phyloP scores from a whole-genome alignment of 2,888 invertebrate species.

The Glaucopsyche alexis region DNA sequence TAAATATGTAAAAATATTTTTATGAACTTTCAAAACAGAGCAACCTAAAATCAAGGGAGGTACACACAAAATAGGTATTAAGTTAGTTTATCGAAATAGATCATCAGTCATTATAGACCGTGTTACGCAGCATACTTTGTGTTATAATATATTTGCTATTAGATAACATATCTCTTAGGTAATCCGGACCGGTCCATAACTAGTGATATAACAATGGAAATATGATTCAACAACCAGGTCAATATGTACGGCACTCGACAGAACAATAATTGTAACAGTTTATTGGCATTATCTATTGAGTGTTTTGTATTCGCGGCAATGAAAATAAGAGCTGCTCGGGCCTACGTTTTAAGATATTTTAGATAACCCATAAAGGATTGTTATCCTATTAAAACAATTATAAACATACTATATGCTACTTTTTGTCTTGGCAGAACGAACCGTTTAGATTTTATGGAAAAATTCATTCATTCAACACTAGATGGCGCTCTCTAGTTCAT shows the following conservation, averaged over 20 bases:
- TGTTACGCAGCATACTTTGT: neutral
- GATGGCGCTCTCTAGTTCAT: neutral
- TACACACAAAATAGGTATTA: neutral
- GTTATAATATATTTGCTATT: neutral
- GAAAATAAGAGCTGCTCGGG: neutral
- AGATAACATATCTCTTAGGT: conserved; percentile 22
- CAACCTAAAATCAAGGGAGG: neutral
- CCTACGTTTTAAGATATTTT: too few species aligned
- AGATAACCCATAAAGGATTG: too few species aligned
- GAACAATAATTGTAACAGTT: conserved; percentile 28
- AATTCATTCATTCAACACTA: neutral
- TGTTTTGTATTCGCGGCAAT: conserved; percentile 9
- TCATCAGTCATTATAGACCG: neutral
- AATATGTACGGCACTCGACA: conserved; percentile 32
- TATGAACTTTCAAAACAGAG: neutral
- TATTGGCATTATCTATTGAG: conserved; percentile 12
- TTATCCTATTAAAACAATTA: too few species aligned
- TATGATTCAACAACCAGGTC: conserved; percentile 21
- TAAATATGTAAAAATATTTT: too few species aligned
- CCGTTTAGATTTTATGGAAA: too few species aligned
- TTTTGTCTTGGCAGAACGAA: too few species aligned
- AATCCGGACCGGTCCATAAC: neutral
- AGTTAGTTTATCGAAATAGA: neutral
- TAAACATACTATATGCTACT: too few species aligned
- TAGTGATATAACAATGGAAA: conserved; percentile 21